Percentiles rank a stretch among this genome's conserved stretches.
Conservation (phyloP, 2,888 invertebrate species). For the Microctonus brassicae region DNA sequence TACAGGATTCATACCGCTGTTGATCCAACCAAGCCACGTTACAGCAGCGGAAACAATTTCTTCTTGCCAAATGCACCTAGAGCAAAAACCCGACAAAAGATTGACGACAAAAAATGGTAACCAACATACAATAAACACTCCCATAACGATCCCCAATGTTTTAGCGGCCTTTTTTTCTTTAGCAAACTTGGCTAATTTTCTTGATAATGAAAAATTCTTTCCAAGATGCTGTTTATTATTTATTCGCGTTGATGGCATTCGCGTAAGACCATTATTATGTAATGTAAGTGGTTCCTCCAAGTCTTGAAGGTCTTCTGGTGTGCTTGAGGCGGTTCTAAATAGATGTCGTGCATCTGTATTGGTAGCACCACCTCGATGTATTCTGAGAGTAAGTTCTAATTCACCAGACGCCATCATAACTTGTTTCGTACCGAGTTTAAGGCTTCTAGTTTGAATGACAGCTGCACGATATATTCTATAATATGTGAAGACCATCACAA, state of each 20-base stretch:
- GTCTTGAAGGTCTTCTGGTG: conserved; percentile 68
- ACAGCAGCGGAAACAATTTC: conserved; percentile 90
- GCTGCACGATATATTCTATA: conserved; percentile 96
- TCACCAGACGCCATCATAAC: conserved; percentile 88
- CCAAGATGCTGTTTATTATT: conserved; percentile 77
- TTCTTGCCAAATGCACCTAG: conserved; percentile 88
- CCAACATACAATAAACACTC: conserved; percentile 97
- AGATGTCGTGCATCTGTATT: conserved; percentile 61
- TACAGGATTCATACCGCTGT: conserved; percentile 96
- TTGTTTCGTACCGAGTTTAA: conserved; percentile 92
- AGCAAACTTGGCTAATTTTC: conserved; percentile 94
- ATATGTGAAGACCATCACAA: conserved; percentile 99
- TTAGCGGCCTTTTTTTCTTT: conserved; percentile 98
- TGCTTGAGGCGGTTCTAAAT: conserved; percentile 66
- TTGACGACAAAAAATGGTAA: conserved; percentile 97
- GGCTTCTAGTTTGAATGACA: conserved; percentile 89
- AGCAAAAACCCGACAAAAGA: conserved; percentile 90
- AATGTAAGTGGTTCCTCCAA: conserved; percentile 81
- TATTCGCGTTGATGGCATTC: conserved; percentile 78
- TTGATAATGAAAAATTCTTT: conserved; percentile 92
- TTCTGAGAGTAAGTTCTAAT: conserved; percentile 88
- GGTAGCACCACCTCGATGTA: conserved; percentile 93
- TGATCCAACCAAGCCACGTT: conserved; percentile 96
- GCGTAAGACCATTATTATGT: conserved; percentile 83
- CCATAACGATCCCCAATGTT: conserved; percentile 96